A percentile compares a stretch with the other conserved stretches of the same genome.
phyloP scores from a whole-genome alignment of 2,113 vertebrate species.

The Lipophrys pholis region DNA sequence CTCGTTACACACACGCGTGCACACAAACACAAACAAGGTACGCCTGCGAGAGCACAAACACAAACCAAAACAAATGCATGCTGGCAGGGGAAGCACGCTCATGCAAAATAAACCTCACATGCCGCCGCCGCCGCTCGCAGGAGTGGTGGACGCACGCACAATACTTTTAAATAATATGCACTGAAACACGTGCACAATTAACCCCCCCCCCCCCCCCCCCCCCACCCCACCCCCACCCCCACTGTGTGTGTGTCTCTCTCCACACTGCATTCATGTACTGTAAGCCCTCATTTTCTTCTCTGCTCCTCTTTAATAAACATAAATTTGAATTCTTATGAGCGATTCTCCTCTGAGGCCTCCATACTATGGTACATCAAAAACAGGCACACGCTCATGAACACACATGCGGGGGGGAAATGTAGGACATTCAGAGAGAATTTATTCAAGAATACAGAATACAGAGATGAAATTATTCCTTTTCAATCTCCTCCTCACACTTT shows the following conservation, averaged over 20 bases:
- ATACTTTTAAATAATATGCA: neutral
- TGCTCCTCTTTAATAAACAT: constrained; percentile 65
- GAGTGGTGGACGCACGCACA: constrained; percentile 7
- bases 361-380: constrained; percentile 60
- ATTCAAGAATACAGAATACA: constrained; percentile 60
- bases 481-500: constrained; percentile 17
- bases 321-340: constrained; percentile 68
- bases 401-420: constrained; percentile 56
- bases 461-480: constrained; percentile 46
- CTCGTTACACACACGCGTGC: constrained; percentile 22
- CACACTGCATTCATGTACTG: constrained; percentile 12
- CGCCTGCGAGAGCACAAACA: constrained; percentile 6
- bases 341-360: constrained; percentile 47
- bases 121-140: constrained; percentile 13
- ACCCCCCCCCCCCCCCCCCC: neutral
- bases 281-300: constrained; percentile 51
- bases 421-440: constrained; percentile 67
- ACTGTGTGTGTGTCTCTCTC: constrained; percentile 1
- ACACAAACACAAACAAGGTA: constrained; percentile 48
- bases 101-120: constrained; percentile 25
- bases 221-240: neutral
- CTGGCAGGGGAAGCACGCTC: constrained; percentile 39
- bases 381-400: constrained; percentile 13
- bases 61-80: constrained; percentile 63
- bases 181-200: constrained; percentile 34